phyloP scores from a whole-genome alignment of 2,113 vertebrate genomes.

The Albula glossodonta region DNA sequence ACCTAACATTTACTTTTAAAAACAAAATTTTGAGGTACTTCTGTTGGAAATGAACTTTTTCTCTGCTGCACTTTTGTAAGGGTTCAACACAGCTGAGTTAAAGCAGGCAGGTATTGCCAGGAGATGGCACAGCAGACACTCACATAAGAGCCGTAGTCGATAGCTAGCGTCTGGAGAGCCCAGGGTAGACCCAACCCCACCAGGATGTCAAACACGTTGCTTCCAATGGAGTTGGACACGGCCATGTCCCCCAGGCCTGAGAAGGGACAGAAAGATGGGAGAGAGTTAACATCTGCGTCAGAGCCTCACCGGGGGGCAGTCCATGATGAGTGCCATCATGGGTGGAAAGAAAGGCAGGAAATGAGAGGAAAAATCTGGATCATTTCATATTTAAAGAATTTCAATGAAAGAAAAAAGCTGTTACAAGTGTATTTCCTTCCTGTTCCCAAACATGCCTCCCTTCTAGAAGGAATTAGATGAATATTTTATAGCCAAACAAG shows the following conservation, averaged over 20 bases:
- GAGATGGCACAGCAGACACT: slow-evolving; percentile 53
- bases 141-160: slow-evolving; percentile 90
- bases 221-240: slow-evolving; percentile 94
- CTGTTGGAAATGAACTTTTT: too few species aligned
- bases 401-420: not conserved
- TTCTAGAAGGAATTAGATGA: not conserved
- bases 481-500: not conserved
- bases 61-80: too few species aligned
- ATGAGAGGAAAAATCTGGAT: not conserved
- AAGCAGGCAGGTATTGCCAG: not conserved
- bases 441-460: not conserved
- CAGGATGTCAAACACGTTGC: slow-evolving; percentile 96
- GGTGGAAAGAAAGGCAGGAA: not conserved
- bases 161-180: slow-evolving; percentile 88
- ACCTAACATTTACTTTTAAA: too few species aligned
- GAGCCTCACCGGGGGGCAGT: not conserved
- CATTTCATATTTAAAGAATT: not conserved
- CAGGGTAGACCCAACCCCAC: slow-evolving; percentile 93
- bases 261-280: slow-evolving; percentile 34
- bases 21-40: too few species aligned
- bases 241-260: slow-evolving; percentile 97
- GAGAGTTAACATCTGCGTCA: not conserved
- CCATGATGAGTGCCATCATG: not conserved
- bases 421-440: not conserved
- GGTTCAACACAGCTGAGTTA: not conserved